phyloP scores from a whole-genome alignment of 2,888 invertebrate species.

The Chromoteleia sp. region DNA sequence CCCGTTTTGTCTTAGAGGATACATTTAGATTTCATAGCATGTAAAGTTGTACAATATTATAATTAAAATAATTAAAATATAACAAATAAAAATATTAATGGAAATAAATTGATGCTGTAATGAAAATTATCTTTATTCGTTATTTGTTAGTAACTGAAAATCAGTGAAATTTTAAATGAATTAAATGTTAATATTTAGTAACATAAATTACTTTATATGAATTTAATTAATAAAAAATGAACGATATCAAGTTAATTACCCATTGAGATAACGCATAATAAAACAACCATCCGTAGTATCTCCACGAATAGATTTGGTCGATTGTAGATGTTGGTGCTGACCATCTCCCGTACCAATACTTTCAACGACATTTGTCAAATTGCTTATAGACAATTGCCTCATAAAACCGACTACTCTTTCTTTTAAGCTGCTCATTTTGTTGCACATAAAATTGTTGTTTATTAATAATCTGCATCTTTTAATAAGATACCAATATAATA shows the following conservation, averaged over 20 bases:
- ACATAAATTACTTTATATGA: no score
- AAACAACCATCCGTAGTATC: constrained; percentile 86
- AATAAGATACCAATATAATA: constrained; percentile 2
- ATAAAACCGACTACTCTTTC: constrained; percentile 90
- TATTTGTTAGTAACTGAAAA: no score
- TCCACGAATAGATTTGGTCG: constrained; percentile 84
- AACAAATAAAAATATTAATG: no score
- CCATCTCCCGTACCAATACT: constrained; percentile 76
- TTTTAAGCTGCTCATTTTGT: constrained; percentile 88
- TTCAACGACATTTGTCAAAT: constrained; percentile 80
- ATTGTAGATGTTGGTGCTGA: constrained; percentile 72
- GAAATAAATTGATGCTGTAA: no score
- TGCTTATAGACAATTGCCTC: constrained; percentile 88
- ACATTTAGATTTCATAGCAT: no score
- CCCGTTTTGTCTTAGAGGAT: no score
- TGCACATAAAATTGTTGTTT: constrained; percentile 14
- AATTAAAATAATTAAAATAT: no score
- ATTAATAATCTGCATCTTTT: constrained; percentile 33
- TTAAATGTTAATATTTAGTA: no score
- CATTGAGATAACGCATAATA: constrained; percentile 89
- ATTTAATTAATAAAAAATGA: no score
- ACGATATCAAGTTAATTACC: constrained; percentile 87
- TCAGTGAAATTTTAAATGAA: no score
- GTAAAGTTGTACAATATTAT: no score
- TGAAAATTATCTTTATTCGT: no score